Percentiles rank a stretch among this genome's conserved stretches.
Evolutionary conservation across 2,113 vertebrate species (phyloP).

Genomic region (Upupa epops): DNA sequence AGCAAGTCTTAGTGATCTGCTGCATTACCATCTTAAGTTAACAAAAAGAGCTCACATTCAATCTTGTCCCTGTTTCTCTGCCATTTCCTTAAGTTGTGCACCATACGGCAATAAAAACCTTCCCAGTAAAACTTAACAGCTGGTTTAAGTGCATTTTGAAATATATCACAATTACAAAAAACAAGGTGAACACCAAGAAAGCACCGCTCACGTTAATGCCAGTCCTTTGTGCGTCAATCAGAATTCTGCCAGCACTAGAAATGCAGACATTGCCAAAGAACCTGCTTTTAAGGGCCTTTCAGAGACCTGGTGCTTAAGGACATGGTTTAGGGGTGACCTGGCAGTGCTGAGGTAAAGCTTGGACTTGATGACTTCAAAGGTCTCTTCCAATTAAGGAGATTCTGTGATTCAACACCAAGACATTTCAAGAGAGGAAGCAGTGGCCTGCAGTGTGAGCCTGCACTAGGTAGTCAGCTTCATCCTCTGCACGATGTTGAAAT

Average conservation of each 20-base stretch:
- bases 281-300: not conserved
- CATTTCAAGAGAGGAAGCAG: slow-evolving; percentile 7
- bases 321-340: too few relatives aligned
- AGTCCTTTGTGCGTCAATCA: not conserved
- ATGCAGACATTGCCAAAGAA: not conserved
- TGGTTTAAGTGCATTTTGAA: slow-evolving; percentile 59
- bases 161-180: slow-evolving; percentile 63
- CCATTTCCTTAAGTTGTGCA: not conserved
- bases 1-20: not conserved
- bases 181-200: slow-evolving; percentile 86
- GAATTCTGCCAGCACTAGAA: not conserved
- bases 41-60: not conserved
- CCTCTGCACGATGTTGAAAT: not conserved
- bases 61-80: not conserved
- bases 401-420: not conserved
- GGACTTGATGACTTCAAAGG: too few relatives aligned
- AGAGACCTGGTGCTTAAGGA: not conserved
- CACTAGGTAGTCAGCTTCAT: slow-evolving; percentile 68
- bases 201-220: slow-evolving; percentile 18
- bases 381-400: too few relatives aligned
- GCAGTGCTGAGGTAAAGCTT: too few relatives aligned
- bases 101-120: slow-evolving; percentile 44
- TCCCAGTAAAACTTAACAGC: slow-evolving; percentile 41
- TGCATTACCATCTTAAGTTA: not conserved
- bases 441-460: slow-evolving; percentile 76